phyloP scores from a whole-genome alignment of 2,888 invertebrate genomes.

The Ophion ventricosus region DNA sequence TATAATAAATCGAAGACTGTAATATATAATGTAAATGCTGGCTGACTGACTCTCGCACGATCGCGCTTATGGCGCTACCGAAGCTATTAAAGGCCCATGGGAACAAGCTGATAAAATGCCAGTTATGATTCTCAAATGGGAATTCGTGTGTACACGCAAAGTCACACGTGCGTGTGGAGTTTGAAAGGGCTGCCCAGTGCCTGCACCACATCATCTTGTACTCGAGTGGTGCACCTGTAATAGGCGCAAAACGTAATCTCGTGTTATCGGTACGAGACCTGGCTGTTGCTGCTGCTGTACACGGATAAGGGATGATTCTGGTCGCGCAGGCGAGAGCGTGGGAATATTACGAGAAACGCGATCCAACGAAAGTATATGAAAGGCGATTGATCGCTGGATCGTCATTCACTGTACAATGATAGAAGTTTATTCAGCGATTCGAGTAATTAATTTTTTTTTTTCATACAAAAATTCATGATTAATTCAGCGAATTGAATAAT shows the following conservation, averaged over 20 bases:
- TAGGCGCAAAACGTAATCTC: slow-evolving; percentile 23
- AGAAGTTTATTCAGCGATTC: no score
- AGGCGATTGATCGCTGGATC: slow-evolving; percentile 5
- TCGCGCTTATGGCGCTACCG: slow-evolving; percentile 78
- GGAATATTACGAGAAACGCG: slow-evolving; percentile 47
- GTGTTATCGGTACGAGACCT: slow-evolving; percentile 45
- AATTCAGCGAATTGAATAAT: no score
- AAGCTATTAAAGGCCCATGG: slow-evolving; percentile 80
- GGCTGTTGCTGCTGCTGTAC: background rate
- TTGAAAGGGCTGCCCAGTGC: slow-evolving; percentile 54
- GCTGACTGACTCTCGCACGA: slow-evolving; percentile 65
- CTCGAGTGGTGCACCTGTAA: slow-evolving; percentile 63
- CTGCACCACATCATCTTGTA: background rate
- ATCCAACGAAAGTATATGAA: background rate
- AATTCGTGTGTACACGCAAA: slow-evolving; percentile 19
- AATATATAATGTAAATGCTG: slow-evolving; percentile 67
- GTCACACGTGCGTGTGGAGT: slow-evolving; percentile 47
- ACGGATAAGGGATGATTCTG: slow-evolving; percentile 62
- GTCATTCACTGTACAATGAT: no score
- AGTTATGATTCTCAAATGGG: slow-evolving; percentile 65
- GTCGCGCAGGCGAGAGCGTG: slow-evolving; percentile 46
- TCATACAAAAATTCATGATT: background rate
- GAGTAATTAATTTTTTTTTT: background rate
- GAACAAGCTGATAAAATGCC: slow-evolving; percentile 81
- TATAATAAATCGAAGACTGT: slow-evolving; percentile 29